phyloP scores from a whole-genome alignment of 1,140 invertebrate species.

The Drosophila pachea region DNA sequence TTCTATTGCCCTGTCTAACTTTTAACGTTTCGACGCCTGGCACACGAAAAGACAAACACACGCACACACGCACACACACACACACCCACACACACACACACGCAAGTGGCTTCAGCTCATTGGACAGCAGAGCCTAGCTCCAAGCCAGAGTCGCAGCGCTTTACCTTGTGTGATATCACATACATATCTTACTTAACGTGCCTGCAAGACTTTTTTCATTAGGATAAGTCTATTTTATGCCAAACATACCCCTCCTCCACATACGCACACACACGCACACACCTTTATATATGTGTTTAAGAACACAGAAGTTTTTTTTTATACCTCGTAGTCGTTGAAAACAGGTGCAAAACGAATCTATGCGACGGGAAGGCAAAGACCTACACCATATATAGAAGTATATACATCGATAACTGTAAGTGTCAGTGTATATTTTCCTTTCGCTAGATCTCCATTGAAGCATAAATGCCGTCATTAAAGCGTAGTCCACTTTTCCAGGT shows the following conservation, averaged over 20 bases:
- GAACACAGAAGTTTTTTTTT: conserved; percentile 10
- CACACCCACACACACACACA: neutral
- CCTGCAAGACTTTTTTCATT: conserved; percentile 76
- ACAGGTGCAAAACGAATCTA: conserved; percentile 6
- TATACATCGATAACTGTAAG: neutral
- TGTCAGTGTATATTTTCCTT: too few relatives aligned
- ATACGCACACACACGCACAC: conserved; percentile 24
- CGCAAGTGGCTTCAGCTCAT: conserved; percentile 10
- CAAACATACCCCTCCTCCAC: conserved; percentile 42
- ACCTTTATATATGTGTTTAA: conserved; percentile 19
- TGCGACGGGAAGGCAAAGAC: conserved; percentile 26
- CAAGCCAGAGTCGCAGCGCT: conserved; percentile 5
- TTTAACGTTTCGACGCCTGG: conserved; percentile 73
- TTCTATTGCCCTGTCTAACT: conserved; percentile 65
- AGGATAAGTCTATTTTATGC: conserved; percentile 77
- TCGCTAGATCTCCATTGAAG: too few relatives aligned
- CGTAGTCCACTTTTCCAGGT: too few relatives aligned
- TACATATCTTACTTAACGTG: conserved; percentile 77
- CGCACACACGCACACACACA: conserved; percentile 32
- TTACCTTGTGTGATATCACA: conserved; percentile 47
- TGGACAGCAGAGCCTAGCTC: neutral
- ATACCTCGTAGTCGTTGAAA: neutral
- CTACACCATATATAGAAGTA: conserved; percentile 15
- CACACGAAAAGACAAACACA: conserved; percentile 21
- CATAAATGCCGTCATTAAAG: too few relatives aligned